Evolutionary conservation across 2,113 vertebrate species (phyloP).

Genomic region (Sula dactylatra): DNA sequence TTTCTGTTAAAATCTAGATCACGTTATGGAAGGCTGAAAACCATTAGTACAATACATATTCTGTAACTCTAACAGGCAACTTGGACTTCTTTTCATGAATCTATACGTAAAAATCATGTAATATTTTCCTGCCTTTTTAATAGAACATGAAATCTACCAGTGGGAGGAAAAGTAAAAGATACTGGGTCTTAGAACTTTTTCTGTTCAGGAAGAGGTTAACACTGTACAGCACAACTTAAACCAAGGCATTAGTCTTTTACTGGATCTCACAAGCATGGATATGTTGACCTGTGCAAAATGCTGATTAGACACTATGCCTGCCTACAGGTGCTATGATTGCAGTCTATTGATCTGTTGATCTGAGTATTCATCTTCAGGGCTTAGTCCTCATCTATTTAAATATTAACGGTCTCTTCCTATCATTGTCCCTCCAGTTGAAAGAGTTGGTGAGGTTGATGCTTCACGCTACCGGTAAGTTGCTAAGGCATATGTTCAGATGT

Average conservation of each 20-base stretch:
- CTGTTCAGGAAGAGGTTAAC: not conserved
- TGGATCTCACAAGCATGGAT: not conserved
- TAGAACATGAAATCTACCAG: not conserved
- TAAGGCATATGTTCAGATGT: fast-evolving
- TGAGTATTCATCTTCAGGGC: not conserved
- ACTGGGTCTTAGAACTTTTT: not conserved
- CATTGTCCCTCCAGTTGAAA: not conserved
- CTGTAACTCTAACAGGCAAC: not conserved
- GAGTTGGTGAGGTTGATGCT: not conserved
- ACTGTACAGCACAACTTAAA: not conserved
- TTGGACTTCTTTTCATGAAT: not conserved
- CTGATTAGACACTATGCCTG: not conserved
- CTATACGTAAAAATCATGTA: not conserved
- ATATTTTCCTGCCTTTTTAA: not conserved
- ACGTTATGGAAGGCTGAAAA: not conserved
- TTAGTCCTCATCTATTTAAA: not conserved
- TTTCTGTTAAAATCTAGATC: not conserved
- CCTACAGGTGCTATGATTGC: not conserved
- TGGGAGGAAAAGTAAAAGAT: not conserved
- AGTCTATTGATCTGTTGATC: not conserved
- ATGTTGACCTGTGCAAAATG: not conserved
- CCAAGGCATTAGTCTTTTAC: not conserved
- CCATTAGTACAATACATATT: not conserved
- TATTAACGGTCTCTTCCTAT: not conserved
- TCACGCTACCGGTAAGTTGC: not conserved